A percentile compares a stretch with the other conserved stretches of the same genome.
phyloP scores from a whole-genome alignment of 2,888 invertebrate species.

The Tenthredo distinguenda region DNA sequence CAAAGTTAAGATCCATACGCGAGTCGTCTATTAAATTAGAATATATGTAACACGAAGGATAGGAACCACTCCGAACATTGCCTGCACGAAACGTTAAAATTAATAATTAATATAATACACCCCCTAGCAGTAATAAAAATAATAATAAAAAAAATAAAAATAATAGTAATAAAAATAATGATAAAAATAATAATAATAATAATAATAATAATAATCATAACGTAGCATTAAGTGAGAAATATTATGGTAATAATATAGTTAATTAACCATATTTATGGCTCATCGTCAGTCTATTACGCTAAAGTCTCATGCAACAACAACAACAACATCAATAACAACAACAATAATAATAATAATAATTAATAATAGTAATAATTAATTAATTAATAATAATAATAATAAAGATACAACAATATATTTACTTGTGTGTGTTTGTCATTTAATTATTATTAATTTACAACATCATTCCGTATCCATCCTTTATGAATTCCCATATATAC shows the following conservation, averaged over 20 bases:
- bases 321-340: conserved; percentile 56
- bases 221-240: conserved; percentile 73
- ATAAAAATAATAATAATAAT: conserved; percentile 52
- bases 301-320: conserved; percentile 75
- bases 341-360: conserved; percentile 70
- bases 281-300: conserved; percentile 73
- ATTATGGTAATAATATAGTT: conserved; percentile 71
- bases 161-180: conserved; percentile 21
- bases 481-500: conserved; percentile 59
- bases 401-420: conserved; percentile 76
- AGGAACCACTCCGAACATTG: conserved; percentile 70
- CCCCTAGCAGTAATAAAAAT: conserved; percentile 59
- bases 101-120: conserved; percentile 72
- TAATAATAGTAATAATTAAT: conserved; percentile 59
- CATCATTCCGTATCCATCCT: conserved; percentile 59
- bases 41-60: conserved; percentile 63
- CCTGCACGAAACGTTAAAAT: conserved; percentile 72
- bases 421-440: conserved; percentile 64
- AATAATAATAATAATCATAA: conserved; percentile 68
- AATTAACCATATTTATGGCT: conserved; percentile 73
- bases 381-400: conserved; percentile 66
- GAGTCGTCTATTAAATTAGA: background rate
- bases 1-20: background rate
- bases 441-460: conserved; percentile 39
- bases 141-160: background rate